Evolutionary conservation across 92 coral and sea anemone genomes (phyloP).

Genomic region (Chrysogorgia sp.): DNA sequence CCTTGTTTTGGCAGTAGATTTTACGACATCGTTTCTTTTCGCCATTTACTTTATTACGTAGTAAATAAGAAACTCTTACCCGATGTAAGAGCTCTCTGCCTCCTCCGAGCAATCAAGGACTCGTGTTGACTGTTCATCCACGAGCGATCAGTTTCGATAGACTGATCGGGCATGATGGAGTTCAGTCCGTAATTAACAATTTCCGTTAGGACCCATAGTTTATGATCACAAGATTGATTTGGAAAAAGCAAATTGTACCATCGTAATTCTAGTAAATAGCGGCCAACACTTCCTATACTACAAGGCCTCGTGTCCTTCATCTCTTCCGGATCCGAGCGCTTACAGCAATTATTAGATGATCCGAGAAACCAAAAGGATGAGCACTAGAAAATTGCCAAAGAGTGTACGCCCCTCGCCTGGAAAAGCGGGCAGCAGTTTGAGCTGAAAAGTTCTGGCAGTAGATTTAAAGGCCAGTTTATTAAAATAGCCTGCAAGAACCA

Average conservation of each 20-base stretch:
- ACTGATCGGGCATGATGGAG: conserved; percentile 40
- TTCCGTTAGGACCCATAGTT: conserved; percentile 48
- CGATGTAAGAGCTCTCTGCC: conserved; percentile 63
- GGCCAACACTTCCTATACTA: neutral
- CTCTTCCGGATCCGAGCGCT: conserved; percentile 24
- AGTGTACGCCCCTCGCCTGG: conserved; percentile 67
- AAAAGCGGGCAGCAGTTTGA: conserved; percentile 59
- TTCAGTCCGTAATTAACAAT: conserved; percentile 56
- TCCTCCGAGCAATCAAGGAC: conserved; percentile 30
- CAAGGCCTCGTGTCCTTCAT: conserved; percentile 13
- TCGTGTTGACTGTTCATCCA: conserved; percentile 49
- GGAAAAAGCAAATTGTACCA: conserved; percentile 9
- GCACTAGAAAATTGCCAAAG: conserved; percentile 57
- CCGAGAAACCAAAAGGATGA: conserved; percentile 66
- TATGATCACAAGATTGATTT: conserved; percentile 31
- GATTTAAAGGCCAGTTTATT: conserved; percentile 55
- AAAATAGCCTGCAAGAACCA: conserved; percentile 43
- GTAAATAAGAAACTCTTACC: conserved; percentile 40
- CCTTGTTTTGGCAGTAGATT: conserved; percentile 52
- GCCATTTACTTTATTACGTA: conserved; percentile 60
- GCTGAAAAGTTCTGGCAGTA: conserved; percentile 61
- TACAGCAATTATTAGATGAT: conserved; percentile 60
- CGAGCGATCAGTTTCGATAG: conserved; percentile 52
- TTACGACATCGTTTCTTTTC: conserved; percentile 56
- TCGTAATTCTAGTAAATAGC: conserved; percentile 41